Base-by-base conservation (phyloP, 2,888 invertebrate genomes). In the Rosalia funebris region DNA sequence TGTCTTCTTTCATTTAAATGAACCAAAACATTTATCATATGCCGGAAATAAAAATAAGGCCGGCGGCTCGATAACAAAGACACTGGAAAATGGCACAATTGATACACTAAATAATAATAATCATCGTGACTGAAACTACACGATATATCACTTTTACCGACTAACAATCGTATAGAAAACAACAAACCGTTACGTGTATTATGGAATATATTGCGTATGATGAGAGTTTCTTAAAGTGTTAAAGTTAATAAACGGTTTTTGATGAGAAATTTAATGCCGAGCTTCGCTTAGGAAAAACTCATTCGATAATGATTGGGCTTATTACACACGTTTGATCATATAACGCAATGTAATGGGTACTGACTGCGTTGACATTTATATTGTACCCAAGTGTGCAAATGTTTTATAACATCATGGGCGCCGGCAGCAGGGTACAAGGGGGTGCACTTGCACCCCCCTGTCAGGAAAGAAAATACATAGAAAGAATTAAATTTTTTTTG, bases 41-140 rank as follows among this genome's bases (percentile, higher is more conserved):
- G 71, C 70, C 72, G 71, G 71, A 72, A 71, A 63, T 44, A 57
- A 62, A 65, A 60, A 68, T 71, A 58, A 39, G 60, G 64, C 70
- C 66, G 60, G 68, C 66, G 72, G 71, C 71, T 64, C 66, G 62
- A 63, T 62, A 69, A 66, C 63, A 66, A 66, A 64, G 71, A 70
- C 68, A 69, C 63, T 66, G 69, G 66, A 69, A 72, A 72, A 70
- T 71, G 66, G 68, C 70, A 71, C 72, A 72, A 72, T 65, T 72
- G 71, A 68, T 72, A 68, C 68, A 72, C 72, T 67, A 72, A 72
- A 72, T 71, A 72, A 68, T 71, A 70, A 72, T 72, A 66, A 71
- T 71, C 63, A 69, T 69, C 64, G 65, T 69, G 62, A 66, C 67
- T 70, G 44, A 59, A 63, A 61, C 68, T 61, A 66, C 60, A 63